Conservation (phyloP, 92 coral and sea anemone species). For the Zoanthus sansibaricus region DNA sequence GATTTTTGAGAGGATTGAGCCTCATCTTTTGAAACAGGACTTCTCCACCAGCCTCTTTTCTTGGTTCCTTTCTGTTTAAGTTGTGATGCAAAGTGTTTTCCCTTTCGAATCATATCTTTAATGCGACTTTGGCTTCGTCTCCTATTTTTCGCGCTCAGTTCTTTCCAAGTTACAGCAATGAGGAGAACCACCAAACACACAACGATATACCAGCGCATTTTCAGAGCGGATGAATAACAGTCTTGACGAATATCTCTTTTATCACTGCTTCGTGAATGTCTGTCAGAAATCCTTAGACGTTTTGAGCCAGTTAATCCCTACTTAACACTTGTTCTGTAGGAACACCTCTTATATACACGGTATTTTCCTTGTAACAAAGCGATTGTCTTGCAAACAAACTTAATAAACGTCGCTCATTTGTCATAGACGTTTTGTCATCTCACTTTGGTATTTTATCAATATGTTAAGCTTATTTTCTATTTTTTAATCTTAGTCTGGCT, state of each 20-base stretch:
- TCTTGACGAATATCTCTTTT: constrained; percentile 14
- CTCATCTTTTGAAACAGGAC: not conserved
- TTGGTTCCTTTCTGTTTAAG: not conserved
- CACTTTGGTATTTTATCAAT: not conserved
- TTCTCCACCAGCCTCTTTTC: constrained; percentile 33
- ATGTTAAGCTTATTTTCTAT: not conserved
- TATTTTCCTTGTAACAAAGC: not conserved
- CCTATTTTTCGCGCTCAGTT: not conserved
- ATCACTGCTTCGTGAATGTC: not conserved
- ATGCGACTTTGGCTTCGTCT: not conserved
- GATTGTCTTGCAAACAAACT: not conserved
- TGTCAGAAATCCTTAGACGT: not conserved
- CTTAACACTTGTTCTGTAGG: constrained; percentile 21
- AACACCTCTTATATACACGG: not conserved
- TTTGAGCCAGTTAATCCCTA: constrained; percentile 28
- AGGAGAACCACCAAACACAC: not conserved
- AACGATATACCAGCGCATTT: constrained; percentile 40
- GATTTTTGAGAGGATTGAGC: constrained; percentile 4
- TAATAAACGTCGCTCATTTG: not conserved
- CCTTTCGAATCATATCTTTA: not conserved
- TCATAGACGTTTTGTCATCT: not conserved
- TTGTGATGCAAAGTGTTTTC: not conserved
- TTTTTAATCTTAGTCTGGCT: not conserved
- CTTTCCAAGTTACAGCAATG: constrained; percentile 14
- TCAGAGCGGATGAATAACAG: not conserved